A percentile compares a stretch with the other conserved stretches of the same genome.
These are phyloP conservation scores for Parascotia fuliginaria DNA, from an alignment of 2,888 invertebrate species.

Conservation along the genomic window DNA sequence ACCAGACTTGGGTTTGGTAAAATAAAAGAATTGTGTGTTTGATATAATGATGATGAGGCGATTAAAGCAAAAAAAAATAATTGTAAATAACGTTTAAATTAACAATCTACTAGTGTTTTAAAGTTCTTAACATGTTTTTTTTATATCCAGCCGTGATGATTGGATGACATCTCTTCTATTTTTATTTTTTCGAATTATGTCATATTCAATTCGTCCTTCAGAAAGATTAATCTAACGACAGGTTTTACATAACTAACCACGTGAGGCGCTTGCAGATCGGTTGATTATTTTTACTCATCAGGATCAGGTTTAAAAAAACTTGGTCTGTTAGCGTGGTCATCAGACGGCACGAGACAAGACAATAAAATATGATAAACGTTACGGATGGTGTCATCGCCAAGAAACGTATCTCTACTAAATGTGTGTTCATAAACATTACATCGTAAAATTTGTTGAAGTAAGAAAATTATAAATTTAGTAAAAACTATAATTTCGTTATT, in stretches of 20 bases:
- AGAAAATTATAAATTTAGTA: background rate
- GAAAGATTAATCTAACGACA: slow-evolving; percentile 19
- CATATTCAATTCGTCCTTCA: slow-evolving; percentile 20
- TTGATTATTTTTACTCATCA: slow-evolving; percentile 36
- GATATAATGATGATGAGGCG: too few species aligned
- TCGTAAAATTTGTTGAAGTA: background rate
- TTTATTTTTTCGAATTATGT: too few species aligned
- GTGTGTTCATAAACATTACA: background rate
- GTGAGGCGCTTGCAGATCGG: slow-evolving; percentile 30
- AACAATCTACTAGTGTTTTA: too few species aligned
- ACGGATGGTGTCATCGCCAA: slow-evolving; percentile 40
- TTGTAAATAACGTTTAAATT: too few species aligned
- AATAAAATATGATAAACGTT: slow-evolving; percentile 47
- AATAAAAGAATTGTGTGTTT: too few species aligned
- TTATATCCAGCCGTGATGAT: too few species aligned
- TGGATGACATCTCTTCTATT: too few species aligned
- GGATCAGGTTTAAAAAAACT: slow-evolving; percentile 29
- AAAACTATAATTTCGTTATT: background rate
- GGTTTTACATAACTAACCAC: slow-evolving; percentile 16
- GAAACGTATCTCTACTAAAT: background rate
- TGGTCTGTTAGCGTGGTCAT: slow-evolving; percentile 42
- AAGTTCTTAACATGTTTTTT: too few species aligned
- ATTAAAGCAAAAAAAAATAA: too few species aligned
- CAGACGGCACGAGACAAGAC: slow-evolving; percentile 38
- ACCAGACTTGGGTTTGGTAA: too few species aligned